A percentile compares a stretch with the other conserved stretches of the same genome.
Evolutionary conservation across 2,888 invertebrate genomes (phyloP).

Genomic region (Boloria euphrosyne): DNA sequence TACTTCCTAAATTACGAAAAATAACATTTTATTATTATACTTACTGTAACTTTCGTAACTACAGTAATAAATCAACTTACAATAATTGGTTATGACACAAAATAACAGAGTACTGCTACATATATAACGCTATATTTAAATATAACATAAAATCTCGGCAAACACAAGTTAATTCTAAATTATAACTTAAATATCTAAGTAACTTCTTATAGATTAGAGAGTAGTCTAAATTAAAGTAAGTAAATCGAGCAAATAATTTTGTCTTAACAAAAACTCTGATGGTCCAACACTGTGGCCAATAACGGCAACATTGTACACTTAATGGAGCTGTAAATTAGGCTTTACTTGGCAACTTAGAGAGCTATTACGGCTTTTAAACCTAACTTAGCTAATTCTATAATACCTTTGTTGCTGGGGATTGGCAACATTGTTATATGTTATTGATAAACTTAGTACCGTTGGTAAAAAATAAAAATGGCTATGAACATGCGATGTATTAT

Average conservation of each 20-base stretch:
- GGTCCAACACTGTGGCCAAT: constrained; percentile 30
- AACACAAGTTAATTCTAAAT: no score
- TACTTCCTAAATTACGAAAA: no score
- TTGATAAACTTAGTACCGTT: not conserved
- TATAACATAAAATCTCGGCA: no score
- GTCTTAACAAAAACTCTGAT: constrained; percentile 34
- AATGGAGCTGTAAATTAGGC: constrained; percentile 38
- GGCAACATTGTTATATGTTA: constrained; percentile 14
- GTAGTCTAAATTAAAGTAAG: not conserved
- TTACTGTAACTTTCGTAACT: no score
- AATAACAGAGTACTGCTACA: no score
- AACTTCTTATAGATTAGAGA: not conserved
- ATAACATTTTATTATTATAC: no score
- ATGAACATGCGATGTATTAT: not conserved
- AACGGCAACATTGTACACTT: constrained; percentile 29
- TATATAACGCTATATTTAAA: no score
- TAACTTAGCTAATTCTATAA: constrained; percentile 30
- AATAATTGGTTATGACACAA: no score
- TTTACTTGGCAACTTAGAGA: constrained; percentile 39
- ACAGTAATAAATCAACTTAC: no score
- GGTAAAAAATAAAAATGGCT: not conserved
- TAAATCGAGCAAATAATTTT: constrained; percentile 1
- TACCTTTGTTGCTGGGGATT: constrained; percentile 21
- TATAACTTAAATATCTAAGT: no score
- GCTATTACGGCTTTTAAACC: constrained; percentile 37